phyloP scores from a whole-genome alignment of 2,113 vertebrate genomes.

The Lagopus leucura region DNA sequence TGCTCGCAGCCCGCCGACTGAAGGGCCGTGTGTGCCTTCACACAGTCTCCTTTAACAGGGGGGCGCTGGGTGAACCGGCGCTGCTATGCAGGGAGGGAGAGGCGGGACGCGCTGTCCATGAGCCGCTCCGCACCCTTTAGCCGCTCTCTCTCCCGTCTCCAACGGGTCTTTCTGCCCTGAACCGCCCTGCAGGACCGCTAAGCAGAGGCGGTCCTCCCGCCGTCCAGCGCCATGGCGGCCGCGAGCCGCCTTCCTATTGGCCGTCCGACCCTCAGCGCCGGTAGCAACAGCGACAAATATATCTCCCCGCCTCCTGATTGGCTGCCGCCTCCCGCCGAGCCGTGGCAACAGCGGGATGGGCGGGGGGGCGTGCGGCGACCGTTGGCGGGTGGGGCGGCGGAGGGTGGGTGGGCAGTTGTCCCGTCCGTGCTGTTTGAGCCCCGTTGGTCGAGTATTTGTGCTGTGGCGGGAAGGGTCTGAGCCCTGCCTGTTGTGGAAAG shows the following conservation, averaged over 20 bases:
- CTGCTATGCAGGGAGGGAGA: fast-evolving
- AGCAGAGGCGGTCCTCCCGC: background rate
- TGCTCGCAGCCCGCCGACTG: fast-evolving
- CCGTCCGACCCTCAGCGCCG: background rate
- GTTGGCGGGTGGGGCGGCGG: background rate
- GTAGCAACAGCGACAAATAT: slow-evolving; percentile 72
- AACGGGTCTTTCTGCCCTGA: too few relatives aligned
- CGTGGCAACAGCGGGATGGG: slow-evolving; percentile 67
- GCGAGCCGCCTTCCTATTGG: slow-evolving; percentile 23
- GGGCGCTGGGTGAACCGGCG: fast-evolving
- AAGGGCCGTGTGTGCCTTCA: fast-evolving
- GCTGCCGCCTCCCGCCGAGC: slow-evolving; percentile 32
- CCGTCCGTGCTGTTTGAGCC: fast-evolving
- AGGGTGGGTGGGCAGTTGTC: fast-evolving
- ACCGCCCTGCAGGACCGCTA: background rate
- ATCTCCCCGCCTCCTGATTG: slow-evolving; percentile 54
- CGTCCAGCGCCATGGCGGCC: background rate
- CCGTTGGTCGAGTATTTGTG: fast-evolving
- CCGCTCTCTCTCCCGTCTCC: background rate
- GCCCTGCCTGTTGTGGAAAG: background rate
- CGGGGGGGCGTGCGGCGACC: background rate
- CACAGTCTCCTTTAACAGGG: fast-evolving
- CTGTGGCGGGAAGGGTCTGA: background rate
- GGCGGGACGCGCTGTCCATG: fast-evolving
- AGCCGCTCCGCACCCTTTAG: too few relatives aligned